These are phyloP conservation scores for Muntiacus reevesi DNA, from an alignment of 2,113 vertebrate species.

Conservation along the genomic window DNA sequence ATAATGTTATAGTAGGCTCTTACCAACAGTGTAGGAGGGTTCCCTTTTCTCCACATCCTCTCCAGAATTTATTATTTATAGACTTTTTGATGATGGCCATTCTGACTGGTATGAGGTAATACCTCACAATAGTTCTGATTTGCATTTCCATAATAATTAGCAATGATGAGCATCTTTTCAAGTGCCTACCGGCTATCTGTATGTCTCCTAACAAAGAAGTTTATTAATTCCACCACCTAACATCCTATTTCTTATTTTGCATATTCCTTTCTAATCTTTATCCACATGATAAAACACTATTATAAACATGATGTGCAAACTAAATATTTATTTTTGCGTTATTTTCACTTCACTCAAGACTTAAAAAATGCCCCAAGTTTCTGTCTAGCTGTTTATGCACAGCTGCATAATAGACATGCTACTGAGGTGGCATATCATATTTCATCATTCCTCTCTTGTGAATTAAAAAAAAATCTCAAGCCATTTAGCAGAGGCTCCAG, in stretches of 20 bases:
- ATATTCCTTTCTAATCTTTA: constrained; percentile 27
- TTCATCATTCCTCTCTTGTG: background rate
- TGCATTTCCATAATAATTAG: background rate
- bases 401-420: background rate
- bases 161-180: background rate
- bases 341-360: constrained; percentile 12
- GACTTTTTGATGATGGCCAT: background rate
- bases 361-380: background rate
- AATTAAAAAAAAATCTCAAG: constrained; percentile 6
- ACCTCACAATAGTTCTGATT: background rate
- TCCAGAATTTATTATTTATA: background rate
- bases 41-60: background rate
- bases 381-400: background rate
- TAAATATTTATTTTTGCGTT: background rate
- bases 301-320: background rate
- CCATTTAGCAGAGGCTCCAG: background rate
- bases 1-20: background rate
- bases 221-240: background rate
- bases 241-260: constrained; percentile 5
- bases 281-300: background rate
- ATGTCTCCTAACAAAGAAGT: background rate
- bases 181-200: background rate
- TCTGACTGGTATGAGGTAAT: background rate
- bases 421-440: background rate
- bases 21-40: background rate